Conservation (phyloP, 2,113 vertebrate genomes). For the Meriones unguiculatus region DNA sequence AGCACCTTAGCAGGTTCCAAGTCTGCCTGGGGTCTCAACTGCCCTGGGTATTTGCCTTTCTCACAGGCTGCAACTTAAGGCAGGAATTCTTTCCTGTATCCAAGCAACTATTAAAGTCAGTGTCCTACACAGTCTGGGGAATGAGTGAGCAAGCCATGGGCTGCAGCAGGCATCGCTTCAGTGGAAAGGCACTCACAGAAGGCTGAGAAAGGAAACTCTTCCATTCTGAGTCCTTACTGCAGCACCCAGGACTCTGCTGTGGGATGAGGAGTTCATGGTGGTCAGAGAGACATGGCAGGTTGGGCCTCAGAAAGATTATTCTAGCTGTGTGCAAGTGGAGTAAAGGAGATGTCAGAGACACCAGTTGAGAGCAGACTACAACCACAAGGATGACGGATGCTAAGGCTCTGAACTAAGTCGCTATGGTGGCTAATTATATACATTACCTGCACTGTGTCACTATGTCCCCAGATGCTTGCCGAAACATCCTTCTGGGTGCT, state of each 20-base stretch:
- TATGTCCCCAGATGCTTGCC: not conserved
- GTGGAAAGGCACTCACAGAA: not conserved
- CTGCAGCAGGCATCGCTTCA: not conserved
- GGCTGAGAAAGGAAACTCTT: not conserved
- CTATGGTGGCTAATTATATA: not conserved
- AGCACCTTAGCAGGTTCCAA: not conserved
- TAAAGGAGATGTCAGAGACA: not conserved
- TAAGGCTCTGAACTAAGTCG: not conserved
- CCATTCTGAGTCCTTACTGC: too few species aligned
- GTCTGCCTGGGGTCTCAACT: too few species aligned
- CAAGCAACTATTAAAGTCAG: not conserved
- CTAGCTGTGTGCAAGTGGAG: not conserved
- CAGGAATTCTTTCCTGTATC: not conserved
- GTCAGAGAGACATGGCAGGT: accelerated
- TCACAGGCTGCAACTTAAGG: not conserved
- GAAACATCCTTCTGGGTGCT: not conserved
- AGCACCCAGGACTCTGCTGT: not conserved
- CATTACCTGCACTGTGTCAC: not conserved
- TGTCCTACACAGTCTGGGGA: not conserved
- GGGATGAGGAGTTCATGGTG: not conserved
- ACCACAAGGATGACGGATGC: not conserved
- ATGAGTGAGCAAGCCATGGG: not conserved
- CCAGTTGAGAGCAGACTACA: too few species aligned
- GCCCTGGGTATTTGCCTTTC: not conserved
- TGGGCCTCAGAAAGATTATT: not conserved